Base-by-base conservation (phyloP, 1,140 invertebrate genomes). In the Temnothorax curvispinosus region DNA sequence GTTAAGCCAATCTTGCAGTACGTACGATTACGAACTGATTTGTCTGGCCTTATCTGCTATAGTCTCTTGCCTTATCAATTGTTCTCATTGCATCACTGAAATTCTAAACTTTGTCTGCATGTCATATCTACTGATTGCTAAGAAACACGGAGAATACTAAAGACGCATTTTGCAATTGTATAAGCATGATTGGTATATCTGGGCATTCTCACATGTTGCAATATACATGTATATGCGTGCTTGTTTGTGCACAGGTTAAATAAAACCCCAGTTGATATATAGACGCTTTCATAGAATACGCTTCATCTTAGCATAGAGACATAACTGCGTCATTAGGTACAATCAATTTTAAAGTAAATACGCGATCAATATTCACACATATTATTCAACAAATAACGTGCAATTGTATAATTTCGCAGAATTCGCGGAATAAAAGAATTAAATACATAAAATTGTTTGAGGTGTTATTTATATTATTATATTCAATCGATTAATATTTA, bases 221-320 rank as follows among this genome's bases (percentile, higher is more conserved):
- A 50, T 82, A 58, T 82, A 58, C 6, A 35, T 44, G 18, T 44
- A 44, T 74, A 58, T n/a, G n/a, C 3, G 35, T 27, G 32, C 21
- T 21, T 80, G n/a, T 67, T 52, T 67, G 13, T 52, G 35, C 21
- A 77, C 15, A 27, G n/a, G 77, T 47, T 44, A 81, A 71, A 71
- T 81, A 69, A 81, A 81, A 21, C 38, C 11, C 18, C 9, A 35
- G 15, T 18, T 2, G 6, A 32, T 44, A n/a, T 71, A 54, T 32
- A 85, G 6, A 67, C 77, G 62, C 72, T 47, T 85, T 72, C 64
- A 65, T 52, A 88, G 38, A 32, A 74, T 76, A 54, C 56, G 56
- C 11, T 52, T 60, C 3, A 4, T 32, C 86, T 81, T 72, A 7
- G 47, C 72, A 7, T 38, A 50, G 13, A 75, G 38, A 75, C 15